These are phyloP conservation scores for Lycocerus yunnanus DNA, from an alignment of 2,888 invertebrate genomes.

Conservation along the genomic window DNA sequence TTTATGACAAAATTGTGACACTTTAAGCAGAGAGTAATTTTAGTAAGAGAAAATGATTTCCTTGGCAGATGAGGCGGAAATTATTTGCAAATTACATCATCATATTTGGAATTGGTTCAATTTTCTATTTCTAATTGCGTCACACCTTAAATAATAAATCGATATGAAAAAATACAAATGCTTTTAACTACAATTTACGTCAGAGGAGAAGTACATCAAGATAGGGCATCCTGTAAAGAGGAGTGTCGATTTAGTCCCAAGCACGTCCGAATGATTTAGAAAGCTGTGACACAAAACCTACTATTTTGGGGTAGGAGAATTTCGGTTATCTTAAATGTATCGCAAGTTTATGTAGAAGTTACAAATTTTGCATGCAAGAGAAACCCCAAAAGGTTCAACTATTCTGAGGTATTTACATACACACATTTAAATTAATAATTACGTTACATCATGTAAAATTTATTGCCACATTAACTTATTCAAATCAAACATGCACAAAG, in stretches of 20 bases:
- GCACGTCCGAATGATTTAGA: constrained; percentile 15
- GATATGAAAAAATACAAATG: not conserved
- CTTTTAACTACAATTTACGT: not conserved
- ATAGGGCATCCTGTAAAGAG: constrained; percentile 5
- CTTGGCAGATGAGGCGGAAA: constrained; percentile 10
- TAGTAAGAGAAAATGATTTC: constrained; percentile 5
- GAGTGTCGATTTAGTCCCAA: constrained; percentile 11
- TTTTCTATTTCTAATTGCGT: not conserved
- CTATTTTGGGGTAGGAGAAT: not conserved
- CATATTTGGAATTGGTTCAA: not conserved
- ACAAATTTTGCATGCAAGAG: constrained; percentile 9
- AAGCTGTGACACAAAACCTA: not conserved
- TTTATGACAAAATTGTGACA: not conserved
- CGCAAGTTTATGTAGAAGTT: constrained; percentile 10
- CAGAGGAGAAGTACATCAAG: constrained; percentile 10
- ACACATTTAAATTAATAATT: constrained; percentile 11
- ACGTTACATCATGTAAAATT: not conserved
- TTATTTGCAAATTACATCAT: constrained; percentile 10
- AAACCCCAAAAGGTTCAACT: constrained; percentile 3
- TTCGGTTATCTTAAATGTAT: constrained; percentile 3
- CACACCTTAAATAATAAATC: not conserved
- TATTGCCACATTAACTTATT: not conserved
- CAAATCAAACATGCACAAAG: not conserved
- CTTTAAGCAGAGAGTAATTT: not conserved
- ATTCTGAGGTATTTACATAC: not conserved